A percentile compares a stretch with the other conserved stretches of the same genome.
Evolutionary conservation across 2,113 vertebrate species (phyloP).

Genomic region (Sapayoa aenigma): DNA sequence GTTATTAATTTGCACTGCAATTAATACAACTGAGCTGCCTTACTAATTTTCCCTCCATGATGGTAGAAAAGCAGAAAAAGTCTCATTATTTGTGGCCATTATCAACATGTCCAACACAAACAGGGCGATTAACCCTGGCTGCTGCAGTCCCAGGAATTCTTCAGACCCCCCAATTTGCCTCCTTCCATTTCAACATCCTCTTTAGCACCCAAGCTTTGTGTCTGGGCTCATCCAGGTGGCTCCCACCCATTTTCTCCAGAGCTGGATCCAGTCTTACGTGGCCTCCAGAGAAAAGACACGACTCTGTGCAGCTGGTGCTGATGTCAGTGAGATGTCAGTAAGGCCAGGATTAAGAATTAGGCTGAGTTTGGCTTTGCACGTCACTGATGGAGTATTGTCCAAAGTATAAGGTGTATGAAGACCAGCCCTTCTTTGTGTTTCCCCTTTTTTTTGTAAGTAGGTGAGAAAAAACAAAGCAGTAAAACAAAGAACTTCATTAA

Average conservation of each 20-base stretch:
- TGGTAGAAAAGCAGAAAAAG: background rate
- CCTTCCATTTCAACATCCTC: background rate
- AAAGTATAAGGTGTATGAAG: background rate
- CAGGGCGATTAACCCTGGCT: background rate
- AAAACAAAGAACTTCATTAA: background rate
- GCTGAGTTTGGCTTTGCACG: background rate
- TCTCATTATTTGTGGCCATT: background rate
- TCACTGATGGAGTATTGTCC: background rate
- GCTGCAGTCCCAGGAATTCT: background rate
- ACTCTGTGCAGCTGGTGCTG: background rate
- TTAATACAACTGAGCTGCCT: background rate
- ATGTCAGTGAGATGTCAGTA: background rate
- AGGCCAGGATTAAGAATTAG: background rate
- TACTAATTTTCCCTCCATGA: background rate
- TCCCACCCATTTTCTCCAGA: conserved; percentile 11
- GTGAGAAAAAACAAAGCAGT: background rate
- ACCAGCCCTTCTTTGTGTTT: background rate
- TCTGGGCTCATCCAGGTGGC: background rate
- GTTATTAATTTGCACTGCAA: background rate
- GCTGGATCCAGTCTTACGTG: background rate
- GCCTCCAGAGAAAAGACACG: background rate
- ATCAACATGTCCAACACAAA: background rate
- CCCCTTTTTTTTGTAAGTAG: background rate
- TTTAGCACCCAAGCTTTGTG: background rate
- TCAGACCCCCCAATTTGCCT: background rate